A percentile compares a stretch with the other conserved stretches of the same genome.
Evolutionary conservation across 2,888 invertebrate genomes (phyloP).

Genomic region (Campoplex nolae): DNA sequence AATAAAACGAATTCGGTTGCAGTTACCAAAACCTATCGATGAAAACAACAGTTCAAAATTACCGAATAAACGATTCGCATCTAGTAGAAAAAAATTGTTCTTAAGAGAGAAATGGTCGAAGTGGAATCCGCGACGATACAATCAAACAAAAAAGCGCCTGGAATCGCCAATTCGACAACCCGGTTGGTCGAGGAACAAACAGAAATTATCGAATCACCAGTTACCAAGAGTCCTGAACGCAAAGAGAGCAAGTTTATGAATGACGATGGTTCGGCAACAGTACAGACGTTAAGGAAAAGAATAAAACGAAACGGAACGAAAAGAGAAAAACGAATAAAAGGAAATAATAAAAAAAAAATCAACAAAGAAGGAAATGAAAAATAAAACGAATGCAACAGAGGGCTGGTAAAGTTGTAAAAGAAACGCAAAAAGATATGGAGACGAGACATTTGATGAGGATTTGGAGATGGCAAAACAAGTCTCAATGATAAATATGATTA

Average conservation of each 20-base stretch:
- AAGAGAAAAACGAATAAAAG: too few relatives aligned
- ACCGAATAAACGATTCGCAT: constrained; percentile 42
- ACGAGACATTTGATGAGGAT: constrained; percentile 85
- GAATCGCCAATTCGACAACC: constrained; percentile 28
- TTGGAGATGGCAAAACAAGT: constrained; percentile 92
- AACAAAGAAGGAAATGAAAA: constrained; percentile 69
- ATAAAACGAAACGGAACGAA: too few relatives aligned
- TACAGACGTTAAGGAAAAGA: constrained; percentile 35
- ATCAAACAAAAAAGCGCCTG: constrained; percentile 29
- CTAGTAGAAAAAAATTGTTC: constrained; percentile 6
- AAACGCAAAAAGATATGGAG: constrained; percentile 81
- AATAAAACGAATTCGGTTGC: constrained; percentile 62
- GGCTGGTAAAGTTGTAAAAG: constrained; percentile 80
- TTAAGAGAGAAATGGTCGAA: constrained; percentile 35
- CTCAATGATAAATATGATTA: constrained; percentile 93
- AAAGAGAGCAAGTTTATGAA: constrained; percentile 13
- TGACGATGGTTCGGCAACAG: background rate
- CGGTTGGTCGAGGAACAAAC: constrained; percentile 8
- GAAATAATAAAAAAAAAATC: too few relatives aligned
- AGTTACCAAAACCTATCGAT: constrained; percentile 71
- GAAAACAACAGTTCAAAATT: background rate
- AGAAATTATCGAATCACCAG: constrained; percentile 23
- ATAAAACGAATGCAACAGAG: constrained; percentile 71
- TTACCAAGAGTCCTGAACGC: background rate
- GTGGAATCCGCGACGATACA: constrained; percentile 2